A percentile compares a stretch with the other conserved stretches of the same genome.
Conservation (phyloP, 1,140 invertebrate genomes). For the Brachionus calyciflorus region DNA sequence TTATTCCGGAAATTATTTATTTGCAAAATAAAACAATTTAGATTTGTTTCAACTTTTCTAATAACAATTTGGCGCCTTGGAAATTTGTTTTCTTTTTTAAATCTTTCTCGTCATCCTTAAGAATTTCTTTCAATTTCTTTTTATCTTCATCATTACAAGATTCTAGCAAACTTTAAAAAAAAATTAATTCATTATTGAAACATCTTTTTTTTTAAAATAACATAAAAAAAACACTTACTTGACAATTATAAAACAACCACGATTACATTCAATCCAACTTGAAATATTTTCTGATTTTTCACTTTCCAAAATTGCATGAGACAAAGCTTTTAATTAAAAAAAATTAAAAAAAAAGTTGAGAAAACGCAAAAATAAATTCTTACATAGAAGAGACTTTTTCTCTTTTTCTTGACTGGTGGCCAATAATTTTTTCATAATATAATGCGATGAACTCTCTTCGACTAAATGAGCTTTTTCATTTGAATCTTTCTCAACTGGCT, state of each 20-base stretch:
- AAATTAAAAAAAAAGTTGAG: neutral
- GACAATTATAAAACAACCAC: constrained; percentile 59
- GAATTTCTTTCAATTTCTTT: constrained; percentile 50
- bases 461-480: constrained; percentile 6
- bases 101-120: constrained; percentile 52
- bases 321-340: constrained; percentile 5
- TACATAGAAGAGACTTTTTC: constrained; percentile 3
- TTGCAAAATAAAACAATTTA: neutral
- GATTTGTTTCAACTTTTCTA: constrained; percentile 51
- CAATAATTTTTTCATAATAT: constrained; percentile 31
- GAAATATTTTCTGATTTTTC: constrained; percentile 11
- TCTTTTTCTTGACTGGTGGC: constrained; percentile 19
- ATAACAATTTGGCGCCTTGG: constrained; percentile 56
- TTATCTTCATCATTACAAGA: constrained; percentile 53
- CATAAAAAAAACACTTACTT: constrained; percentile 51
- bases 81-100: constrained; percentile 54
- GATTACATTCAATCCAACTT: constrained; percentile 57
- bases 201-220: neutral
- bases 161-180: constrained; percentile 54
- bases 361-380: neutral
- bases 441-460: constrained; percentile 26
- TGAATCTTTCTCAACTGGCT: neutral
- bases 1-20: no score
- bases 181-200: neutral
- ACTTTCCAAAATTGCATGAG: neutral